Conservation (phyloP, 2,797 vertebrate species). For the Chelon auratus region DNA sequence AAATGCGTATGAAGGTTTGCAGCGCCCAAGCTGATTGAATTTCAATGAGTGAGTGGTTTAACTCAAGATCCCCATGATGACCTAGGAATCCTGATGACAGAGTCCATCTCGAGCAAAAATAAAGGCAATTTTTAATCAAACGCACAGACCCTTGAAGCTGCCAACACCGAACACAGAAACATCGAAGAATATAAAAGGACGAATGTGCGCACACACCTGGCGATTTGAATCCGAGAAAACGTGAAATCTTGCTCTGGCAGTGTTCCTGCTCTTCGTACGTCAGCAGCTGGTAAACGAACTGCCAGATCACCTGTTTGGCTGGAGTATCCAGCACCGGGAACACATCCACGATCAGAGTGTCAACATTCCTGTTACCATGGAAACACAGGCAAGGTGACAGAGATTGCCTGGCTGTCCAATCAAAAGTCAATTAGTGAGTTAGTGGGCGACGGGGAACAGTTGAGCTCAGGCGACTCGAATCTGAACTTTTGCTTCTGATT, state of each 20-base stretch:
- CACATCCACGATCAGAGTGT: conserved; percentile 96
- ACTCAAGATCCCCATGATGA: conserved; percentile 3
- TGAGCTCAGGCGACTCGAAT: too few species aligned
- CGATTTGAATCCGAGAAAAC: conserved; percentile 93
- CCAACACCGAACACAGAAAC: background rate
- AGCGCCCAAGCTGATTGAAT: conserved; percentile 20
- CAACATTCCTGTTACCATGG: conserved; percentile 89
- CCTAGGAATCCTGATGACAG: background rate
- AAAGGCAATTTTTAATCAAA: background rate
- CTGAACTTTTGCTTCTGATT: background rate
- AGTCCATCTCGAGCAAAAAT: background rate
- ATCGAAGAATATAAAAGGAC: background rate
- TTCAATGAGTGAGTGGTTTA: conserved; percentile 16
- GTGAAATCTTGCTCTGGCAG: conserved; percentile 95
- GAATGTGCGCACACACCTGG: conserved; percentile 64
- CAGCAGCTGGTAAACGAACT: conserved; percentile 97
- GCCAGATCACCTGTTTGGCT: conserved; percentile 98
- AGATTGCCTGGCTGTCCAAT: conserved; percentile 4
- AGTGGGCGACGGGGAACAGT: too few species aligned
- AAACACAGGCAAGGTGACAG: conserved; percentile 57
- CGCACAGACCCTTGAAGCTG: background rate
- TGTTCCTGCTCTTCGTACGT: conserved; percentile 98
- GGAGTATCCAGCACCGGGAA: conserved; percentile 97
- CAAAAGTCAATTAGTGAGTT: too few species aligned
- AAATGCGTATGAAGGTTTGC: conserved; percentile 39